Evolutionary conservation across 2,113 vertebrate genomes (phyloP), one percentile per base, ranked within the genome.

Genomic region (Bufo gargarizans): DNA sequence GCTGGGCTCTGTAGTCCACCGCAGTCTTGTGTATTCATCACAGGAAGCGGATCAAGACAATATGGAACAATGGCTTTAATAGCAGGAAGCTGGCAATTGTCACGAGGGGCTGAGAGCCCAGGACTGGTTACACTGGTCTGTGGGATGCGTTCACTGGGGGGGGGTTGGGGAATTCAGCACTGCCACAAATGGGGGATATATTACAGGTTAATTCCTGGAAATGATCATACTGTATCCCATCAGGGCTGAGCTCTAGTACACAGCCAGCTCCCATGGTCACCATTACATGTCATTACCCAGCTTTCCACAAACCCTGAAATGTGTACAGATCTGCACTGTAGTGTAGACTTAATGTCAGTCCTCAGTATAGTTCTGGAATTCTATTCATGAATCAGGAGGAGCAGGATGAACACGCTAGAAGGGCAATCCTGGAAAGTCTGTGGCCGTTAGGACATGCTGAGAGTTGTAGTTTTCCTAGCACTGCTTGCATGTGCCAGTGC

Each of bases 41-140:
- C 77, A 78, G 50, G 50, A 78, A 78, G 19, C 12, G 2, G 50
- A 56, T 55, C 49, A 13, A 19, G 12, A 78, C 77, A 33, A 22
- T 7, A 55, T 20, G 10, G 56, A 55, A 78, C 77, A 78, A 55
- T 14, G 50, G 20, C 77, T 78, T 78, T 78, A n/a, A 22, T 78
- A 78, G 33, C 49, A 78, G 77, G 77, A 78, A 78, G 49, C 9
- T 6, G 49, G 19, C 77, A 13, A 78, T 56, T 78, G 49, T 78
- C 17, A 55, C 2, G 43, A 55, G 53, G 19, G 50, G 50, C 49
- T 4, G 8, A 49, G 47, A 1, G 69, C 43, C 3, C 16, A 19
- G 22, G 69, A 76, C 45, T 19, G 72, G 72, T 49, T 45, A 53
- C 5, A 53, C 53, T 6, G 9, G 53, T 53, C 53, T 53, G 9